Evolutionary conservation across 2,888 invertebrate species (phyloP).

Genomic region (Drosophila incognita): DNA sequence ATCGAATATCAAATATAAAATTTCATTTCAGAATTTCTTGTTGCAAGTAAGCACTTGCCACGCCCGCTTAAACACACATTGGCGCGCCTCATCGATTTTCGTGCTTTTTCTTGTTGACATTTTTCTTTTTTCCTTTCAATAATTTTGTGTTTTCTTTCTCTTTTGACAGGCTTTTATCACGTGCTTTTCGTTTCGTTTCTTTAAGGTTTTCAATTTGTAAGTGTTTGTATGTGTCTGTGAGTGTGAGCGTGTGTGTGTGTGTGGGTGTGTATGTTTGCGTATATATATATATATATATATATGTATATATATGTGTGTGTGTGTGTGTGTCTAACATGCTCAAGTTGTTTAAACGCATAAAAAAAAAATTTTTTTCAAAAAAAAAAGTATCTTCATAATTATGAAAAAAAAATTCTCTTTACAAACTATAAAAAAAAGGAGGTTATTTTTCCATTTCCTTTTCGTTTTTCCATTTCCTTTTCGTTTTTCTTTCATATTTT

Average conservation of each 20-base stretch:
- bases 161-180: constrained; percentile 50
- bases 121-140: constrained; percentile 15
- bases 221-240: constrained; percentile 17
- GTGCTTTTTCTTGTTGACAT: constrained; percentile 4
- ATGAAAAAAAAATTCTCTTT: constrained; percentile 60
- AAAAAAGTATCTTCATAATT: constrained; percentile 61
- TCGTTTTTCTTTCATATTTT: not conserved
- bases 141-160: constrained; percentile 7
- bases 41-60: constrained; percentile 7
- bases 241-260: constrained; percentile 17
- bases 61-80: constrained; percentile 8
- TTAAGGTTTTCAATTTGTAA: constrained; percentile 27
- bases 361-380: constrained; percentile 55
- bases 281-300: not conserved
- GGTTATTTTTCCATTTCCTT: constrained; percentile 14
- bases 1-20: constrained; percentile 5
- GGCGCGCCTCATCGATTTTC: constrained; percentile 16
- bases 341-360: constrained; percentile 61
- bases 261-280: constrained; percentile 10
- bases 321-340: constrained; percentile 64
- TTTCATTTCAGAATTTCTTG: not conserved
- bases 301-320: constrained; percentile 16
- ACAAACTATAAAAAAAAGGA: constrained; percentile 52
- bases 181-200: constrained; percentile 29
- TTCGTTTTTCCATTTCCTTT: constrained; percentile 1